Conservation (phyloP, 2,113 vertebrate species). For the Pantherophis guttatus region DNA sequence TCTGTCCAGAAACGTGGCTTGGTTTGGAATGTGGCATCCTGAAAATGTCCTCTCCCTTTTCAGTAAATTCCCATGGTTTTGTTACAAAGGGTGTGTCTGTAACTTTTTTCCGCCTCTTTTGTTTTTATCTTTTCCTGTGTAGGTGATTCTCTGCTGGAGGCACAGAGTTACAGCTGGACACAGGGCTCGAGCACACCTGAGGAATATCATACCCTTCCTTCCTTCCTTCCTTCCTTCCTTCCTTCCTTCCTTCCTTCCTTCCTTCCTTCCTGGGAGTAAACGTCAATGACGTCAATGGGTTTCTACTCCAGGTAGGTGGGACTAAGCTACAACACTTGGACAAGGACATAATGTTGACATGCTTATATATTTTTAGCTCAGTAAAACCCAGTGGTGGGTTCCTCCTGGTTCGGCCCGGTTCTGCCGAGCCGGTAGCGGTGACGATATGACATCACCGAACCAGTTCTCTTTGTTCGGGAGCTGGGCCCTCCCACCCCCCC, state of each 20-base stretch:
- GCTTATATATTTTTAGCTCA: background rate
- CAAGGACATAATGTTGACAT: background rate
- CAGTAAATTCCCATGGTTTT: background rate
- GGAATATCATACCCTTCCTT: slow-evolving; percentile 3
- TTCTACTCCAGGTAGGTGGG: background rate
- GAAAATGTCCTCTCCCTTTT: no score
- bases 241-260: background rate
- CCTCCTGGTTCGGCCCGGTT: no score
- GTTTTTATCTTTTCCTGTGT: background rate
- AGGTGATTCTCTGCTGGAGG: background rate
- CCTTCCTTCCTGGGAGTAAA: background rate
- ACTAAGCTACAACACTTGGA: background rate
- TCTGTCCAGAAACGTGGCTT: background rate
- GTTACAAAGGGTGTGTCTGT: background rate
- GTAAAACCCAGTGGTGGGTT: background rate
- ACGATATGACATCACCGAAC: no score
- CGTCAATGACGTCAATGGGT: background rate
- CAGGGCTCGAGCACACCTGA: background rate
- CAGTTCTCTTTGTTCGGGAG: no score
- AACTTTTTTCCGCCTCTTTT: background rate
- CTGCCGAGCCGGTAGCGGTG: no score
- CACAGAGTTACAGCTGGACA: background rate
- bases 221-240: background rate
- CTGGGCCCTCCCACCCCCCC: no score
- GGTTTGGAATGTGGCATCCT: background rate